Evolutionary conservation across 2,797 vertebrate species (phyloP).

Genomic region (Rhadinocentrus ornatus): DNA sequence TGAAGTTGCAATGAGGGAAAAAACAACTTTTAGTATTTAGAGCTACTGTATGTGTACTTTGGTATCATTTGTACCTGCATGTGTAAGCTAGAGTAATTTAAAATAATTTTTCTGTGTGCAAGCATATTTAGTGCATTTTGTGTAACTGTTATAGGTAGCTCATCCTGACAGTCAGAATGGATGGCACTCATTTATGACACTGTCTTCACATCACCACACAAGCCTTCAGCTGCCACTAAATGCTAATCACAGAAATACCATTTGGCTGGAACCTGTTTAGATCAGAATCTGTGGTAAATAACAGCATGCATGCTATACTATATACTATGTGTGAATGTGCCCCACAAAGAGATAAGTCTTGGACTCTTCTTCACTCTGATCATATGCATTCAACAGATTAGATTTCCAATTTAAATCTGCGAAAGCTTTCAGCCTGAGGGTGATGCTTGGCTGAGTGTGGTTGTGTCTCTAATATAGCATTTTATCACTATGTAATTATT

Average conservation of each 20-base stretch:
- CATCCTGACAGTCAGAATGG: constrained; percentile 61
- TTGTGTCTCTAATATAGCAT: constrained; percentile 28
- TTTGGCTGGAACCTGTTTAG: constrained; percentile 41
- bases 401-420: constrained; percentile 48
- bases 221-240: constrained; percentile 58
- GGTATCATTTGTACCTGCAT: constrained; percentile 37
- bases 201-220: constrained; percentile 52
- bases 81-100: constrained; percentile 45
- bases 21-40: background rate
- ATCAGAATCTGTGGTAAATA: constrained; percentile 52
- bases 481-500: constrained; percentile 27
- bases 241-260: constrained; percentile 59
- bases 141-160: constrained; percentile 43
- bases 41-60: background rate
- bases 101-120: constrained; percentile 58
- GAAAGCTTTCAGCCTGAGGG: constrained; percentile 7
- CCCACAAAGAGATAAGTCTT: constrained; percentile 12
- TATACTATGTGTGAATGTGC: constrained; percentile 16
- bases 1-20: background rate
- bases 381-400: constrained; percentile 27
- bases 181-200: constrained; percentile 68
- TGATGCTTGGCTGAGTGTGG: constrained; percentile 9
- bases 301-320: constrained; percentile 13
- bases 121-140: constrained; percentile 66
- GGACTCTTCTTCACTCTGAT: constrained; percentile 29